Conservation (phyloP, 2,888 invertebrate genomes). For the Drosophila colorata region DNA sequence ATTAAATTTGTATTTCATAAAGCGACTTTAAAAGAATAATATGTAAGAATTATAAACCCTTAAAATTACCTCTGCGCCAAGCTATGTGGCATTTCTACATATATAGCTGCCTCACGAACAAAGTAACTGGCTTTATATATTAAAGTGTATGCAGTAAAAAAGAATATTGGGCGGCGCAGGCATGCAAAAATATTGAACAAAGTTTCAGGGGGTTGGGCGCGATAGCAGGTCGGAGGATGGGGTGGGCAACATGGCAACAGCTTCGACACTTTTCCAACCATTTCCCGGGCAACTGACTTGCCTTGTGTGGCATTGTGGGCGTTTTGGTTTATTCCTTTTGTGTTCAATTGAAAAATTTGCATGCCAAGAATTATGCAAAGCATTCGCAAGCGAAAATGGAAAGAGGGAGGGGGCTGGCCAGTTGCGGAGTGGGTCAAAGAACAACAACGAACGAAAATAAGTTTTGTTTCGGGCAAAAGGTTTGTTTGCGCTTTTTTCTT, state of each 20-base stretch:
- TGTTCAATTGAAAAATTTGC: conserved; percentile 78
- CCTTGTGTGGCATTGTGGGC: conserved; percentile 51
- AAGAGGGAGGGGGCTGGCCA: conserved; percentile 19
- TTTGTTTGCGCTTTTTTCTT: conserved; percentile 66
- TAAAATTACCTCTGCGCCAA: too few species aligned
- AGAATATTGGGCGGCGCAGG: conserved; percentile 58
- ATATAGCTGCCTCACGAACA: not conserved
- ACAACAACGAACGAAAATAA: conserved; percentile 56
- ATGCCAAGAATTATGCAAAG: conserved; percentile 80
- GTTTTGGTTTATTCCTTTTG: conserved; percentile 71
- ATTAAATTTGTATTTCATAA: too few species aligned
- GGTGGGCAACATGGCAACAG: conserved; percentile 55
- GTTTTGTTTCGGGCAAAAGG: conserved; percentile 57
- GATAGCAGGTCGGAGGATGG: conserved; percentile 23
- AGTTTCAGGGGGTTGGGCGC: conserved; percentile 51
- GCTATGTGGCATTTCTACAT: too few species aligned
- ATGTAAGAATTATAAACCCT: too few species aligned
- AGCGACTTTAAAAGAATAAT: too few species aligned
- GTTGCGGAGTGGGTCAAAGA: conserved; percentile 49
- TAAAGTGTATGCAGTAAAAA: conserved; percentile 32
- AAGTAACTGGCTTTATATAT: not conserved
- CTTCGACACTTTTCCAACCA: conserved; percentile 72
- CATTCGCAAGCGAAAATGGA: conserved; percentile 28
- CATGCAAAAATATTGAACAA: conserved; percentile 76
- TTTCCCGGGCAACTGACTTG: conserved; percentile 59